Evolutionary conservation across 2,113 vertebrate species (phyloP).

Genomic region (Salvator merianae): DNA sequence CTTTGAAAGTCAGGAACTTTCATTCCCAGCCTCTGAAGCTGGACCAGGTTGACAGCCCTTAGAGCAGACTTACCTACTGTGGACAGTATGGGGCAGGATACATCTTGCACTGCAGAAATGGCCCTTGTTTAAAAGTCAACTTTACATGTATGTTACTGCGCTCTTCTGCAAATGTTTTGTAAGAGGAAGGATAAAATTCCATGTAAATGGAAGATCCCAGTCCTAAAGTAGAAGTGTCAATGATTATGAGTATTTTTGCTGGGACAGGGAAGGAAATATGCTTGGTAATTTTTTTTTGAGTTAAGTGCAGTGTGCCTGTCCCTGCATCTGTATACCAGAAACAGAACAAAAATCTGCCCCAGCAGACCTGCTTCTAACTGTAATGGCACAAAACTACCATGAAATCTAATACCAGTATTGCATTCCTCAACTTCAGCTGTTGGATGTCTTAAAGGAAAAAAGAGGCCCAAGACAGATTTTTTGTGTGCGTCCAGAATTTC

Average conservation of each 20-base stretch:
- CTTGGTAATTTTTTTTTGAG: conserved; percentile 42
- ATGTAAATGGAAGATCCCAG: not conserved
- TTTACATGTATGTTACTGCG: not conserved
- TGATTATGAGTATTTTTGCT: too few relatives aligned
- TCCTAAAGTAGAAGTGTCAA: too few relatives aligned
- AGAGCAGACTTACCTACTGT: too few relatives aligned
- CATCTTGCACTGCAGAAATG: too few relatives aligned
- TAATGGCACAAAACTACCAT: conserved; percentile 61
- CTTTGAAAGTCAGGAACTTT: too few relatives aligned
- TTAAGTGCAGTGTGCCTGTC: conserved; percentile 33
- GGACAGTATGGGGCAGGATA: too few relatives aligned
- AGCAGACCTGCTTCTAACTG: conserved; percentile 60
- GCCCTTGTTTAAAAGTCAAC: not conserved
- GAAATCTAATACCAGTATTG: conserved; percentile 58
- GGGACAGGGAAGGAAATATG: not conserved
- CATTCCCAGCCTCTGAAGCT: too few relatives aligned
- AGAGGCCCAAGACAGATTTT: conserved; percentile 53
- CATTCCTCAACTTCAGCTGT: conserved; percentile 59
- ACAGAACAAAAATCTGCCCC: conserved; percentile 18
- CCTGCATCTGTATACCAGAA: not conserved
- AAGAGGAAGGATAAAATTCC: too few relatives aligned
- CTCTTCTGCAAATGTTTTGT: not conserved
- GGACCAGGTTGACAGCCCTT: too few relatives aligned
- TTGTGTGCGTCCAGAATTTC: conserved; percentile 29
- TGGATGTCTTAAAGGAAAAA: conserved; percentile 60